Conservation (phyloP, 1,140 invertebrate genomes). For the Aplysia californica region DNA sequence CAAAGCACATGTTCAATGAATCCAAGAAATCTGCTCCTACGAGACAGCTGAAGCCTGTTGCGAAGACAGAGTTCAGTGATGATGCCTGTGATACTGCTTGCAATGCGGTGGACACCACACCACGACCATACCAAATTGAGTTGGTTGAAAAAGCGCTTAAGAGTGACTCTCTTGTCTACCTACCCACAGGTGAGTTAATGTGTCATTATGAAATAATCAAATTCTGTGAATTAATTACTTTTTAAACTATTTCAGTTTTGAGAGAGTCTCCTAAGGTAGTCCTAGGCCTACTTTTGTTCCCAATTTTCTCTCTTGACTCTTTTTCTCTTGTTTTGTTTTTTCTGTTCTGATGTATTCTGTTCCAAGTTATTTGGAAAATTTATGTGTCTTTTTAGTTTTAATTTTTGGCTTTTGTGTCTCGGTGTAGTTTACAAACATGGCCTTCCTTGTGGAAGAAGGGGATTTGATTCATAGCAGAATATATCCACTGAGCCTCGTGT, state of each 20-base stretch:
- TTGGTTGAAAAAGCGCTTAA: slow-evolving; percentile 50
- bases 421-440: too few species aligned
- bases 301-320: not conserved
- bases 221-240: not conserved
- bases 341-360: too few species aligned
- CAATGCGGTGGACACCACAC: slow-evolving; percentile 32
- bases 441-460: too few species aligned
- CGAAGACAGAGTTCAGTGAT: slow-evolving; percentile 3
- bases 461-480: too few species aligned
- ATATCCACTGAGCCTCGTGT: too few species aligned
- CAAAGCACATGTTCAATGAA: slow-evolving; percentile 39
- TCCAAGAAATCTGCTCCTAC: slow-evolving; percentile 37
- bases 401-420: too few species aligned
- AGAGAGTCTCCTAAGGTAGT: not conserved
- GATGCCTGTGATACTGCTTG: not conserved
- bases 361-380: too few species aligned
- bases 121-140: slow-evolving; percentile 58
- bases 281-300: not conserved
- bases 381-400: too few species aligned
- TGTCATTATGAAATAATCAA: not conserved
- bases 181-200: slow-evolving; percentile 59
- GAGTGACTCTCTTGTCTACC: slow-evolving; percentile 53
- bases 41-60: slow-evolving; percentile 28
- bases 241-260: not conserved
- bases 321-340: not conserved